Conservation (phyloP, 2,888 invertebrate genomes). For the Drosophila austrosaltans region DNA sequence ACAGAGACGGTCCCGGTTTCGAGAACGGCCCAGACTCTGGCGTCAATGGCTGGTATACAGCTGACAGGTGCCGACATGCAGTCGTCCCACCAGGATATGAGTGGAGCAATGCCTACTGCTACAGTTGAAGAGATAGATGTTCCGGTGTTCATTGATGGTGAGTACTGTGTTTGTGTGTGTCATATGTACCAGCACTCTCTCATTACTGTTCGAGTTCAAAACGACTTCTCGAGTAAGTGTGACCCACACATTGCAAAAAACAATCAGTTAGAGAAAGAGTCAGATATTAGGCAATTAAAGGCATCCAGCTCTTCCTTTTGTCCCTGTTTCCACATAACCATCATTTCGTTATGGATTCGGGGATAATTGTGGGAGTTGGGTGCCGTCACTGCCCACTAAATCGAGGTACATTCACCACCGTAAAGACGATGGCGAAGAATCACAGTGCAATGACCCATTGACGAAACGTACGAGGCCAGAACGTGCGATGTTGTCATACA, state of each 20-base stretch:
- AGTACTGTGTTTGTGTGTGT: conserved; percentile 81
- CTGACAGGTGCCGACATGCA: conserved; percentile 79
- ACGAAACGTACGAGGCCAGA: conserved; percentile 51
- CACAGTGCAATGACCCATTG: conserved; percentile 83
- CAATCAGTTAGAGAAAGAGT: conserved; percentile 75
- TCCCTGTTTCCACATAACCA: not conserved
- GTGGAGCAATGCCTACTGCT: conserved; percentile 83
- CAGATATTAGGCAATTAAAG: conserved; percentile 66
- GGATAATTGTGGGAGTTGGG: conserved; percentile 9
- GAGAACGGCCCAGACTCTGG: conserved; percentile 66
- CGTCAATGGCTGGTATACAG: conserved; percentile 81
- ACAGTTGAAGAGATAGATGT: conserved; percentile 83
- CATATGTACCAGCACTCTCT: conserved; percentile 74
- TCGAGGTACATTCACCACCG: conserved; percentile 74
- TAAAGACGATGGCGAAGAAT: conserved; percentile 61
- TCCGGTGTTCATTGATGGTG: conserved; percentile 83
- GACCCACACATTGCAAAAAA: conserved; percentile 22
- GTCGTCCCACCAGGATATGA: conserved; percentile 79
- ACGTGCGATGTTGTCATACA: conserved; percentile 16
- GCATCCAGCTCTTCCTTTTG: conserved; percentile 17
- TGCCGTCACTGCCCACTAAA: conserved; percentile 64
- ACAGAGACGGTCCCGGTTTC: conserved; percentile 73
- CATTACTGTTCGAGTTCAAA: conserved; percentile 63
- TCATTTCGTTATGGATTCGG: not conserved
- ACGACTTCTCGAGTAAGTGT: conserved; percentile 4